Evolutionary conservation across 2,888 invertebrate species (phyloP), one percentile per base, ranked within the genome.

Genomic region (Rotaria sp.): DNA sequence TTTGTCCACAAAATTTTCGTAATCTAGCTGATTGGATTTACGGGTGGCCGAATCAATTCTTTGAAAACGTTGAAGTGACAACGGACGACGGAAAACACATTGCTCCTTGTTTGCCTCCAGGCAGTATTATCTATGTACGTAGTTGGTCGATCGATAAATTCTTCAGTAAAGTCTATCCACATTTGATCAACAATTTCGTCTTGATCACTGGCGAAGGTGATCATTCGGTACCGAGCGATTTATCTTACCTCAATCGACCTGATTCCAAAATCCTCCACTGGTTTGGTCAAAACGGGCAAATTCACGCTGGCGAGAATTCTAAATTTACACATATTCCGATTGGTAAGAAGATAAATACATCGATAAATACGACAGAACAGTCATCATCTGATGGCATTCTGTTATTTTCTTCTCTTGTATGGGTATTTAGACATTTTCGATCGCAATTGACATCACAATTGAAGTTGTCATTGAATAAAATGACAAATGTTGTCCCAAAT

Each of bases 231-330:
- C 80, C 80, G 1, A 35, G 5, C 18, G 8, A 21, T n/a, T 5
- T 45, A 0, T 0, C 24, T 13, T 80, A 80, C 5, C 21, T 80
- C 24, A 13, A 80, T 10, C 11, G 10, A 0, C 0, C 21, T 26
- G 80, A 80, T 80, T 80, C 80, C 26, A 80, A 80, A 80, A 80
- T 80, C 7, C 45, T 80, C 45, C 80, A 80, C n/a, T 80, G 80
- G 80, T 80, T 80, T 45, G 80, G 41, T n/a, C 80, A 80, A 45
- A 80, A 80, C 13, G 41, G 41, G 1, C 26, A 45, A 3, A 45
- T 45, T 1, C 1, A 24, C 26, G 41, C 26, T 3, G 1, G 10
- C 11, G 8, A 4, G 45, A 80, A 7, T 24, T 2, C 2, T 0
- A 15, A 21, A 24, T 80, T 80, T 45, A 80, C 80, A 26, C 80